Percentiles rank a stretch among this genome's conserved stretches.
Conservation (phyloP, 2,113 vertebrate genomes). For the Ptilonorhynchus violaceus region DNA sequence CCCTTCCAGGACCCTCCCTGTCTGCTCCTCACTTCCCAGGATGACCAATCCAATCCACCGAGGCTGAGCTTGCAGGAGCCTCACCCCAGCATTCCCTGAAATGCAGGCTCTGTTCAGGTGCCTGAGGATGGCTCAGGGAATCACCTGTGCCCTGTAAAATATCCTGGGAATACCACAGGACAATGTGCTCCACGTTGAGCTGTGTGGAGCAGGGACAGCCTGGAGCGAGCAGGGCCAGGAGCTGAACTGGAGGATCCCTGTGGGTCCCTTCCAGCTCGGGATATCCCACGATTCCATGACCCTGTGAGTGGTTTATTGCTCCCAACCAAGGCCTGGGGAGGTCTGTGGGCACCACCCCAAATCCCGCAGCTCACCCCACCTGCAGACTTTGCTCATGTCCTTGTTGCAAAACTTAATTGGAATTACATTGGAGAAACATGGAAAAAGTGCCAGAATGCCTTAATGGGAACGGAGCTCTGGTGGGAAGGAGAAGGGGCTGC, state of each 20-base stretch:
- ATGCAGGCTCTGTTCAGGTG: too few species aligned
- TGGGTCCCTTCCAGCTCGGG: background rate
- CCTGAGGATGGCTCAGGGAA: background rate
- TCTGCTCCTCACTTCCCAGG: background rate
- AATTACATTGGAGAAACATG: accelerated
- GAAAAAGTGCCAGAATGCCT: background rate
- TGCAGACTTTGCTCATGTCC: accelerated
- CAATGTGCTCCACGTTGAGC: accelerated
- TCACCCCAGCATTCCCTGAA: background rate
- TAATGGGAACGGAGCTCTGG: background rate
- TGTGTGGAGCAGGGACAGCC: background rate
- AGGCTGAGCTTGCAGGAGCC: background rate
- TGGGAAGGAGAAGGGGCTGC: background rate
- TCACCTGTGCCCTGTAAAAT: background rate
- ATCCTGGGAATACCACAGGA: accelerated
- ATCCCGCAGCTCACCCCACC: background rate
- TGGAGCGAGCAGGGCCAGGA: background rate
- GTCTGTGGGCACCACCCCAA: background rate
- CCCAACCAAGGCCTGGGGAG: background rate
- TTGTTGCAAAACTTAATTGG: accelerated
- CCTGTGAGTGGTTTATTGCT: accelerated
- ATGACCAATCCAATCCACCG: background rate
- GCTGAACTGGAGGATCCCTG: background rate
- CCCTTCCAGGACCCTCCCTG: background rate
- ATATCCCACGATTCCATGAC: accelerated